Evolutionary conservation across 2,888 invertebrate species (phyloP), one percentile per base, ranked within the genome.

Genomic region (Dusona sp.): DNA sequence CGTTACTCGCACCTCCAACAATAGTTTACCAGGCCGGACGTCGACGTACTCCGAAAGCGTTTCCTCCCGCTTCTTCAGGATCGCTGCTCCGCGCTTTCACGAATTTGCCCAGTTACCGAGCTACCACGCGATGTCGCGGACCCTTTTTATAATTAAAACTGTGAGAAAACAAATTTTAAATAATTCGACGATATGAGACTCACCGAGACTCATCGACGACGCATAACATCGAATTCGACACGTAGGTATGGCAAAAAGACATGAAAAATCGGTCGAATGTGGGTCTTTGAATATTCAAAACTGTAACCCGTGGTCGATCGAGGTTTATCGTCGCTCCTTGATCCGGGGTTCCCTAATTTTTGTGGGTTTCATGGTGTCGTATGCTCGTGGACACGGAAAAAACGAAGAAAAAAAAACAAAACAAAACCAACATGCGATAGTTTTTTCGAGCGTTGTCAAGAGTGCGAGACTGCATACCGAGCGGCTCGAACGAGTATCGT

Each of bases 1-100:
- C 11, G 29, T 29, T 29, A 88, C 78, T 51, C 85, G 74, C 19
- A 83, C 81, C 48, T 87, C 80, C 11, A 86, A 67, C 25, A 84
- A 64, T 22, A 87, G n/a, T 22, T 79, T 61, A 6, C 42, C 64
- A 73, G 73, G 72, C 11, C 13, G 13, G 4, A 80, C 81, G 22
- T 38, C 51, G 9, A 54, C 29, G 29, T 36, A 42, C 38, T 33
- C 51, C 33, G 78, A 51, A 29, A 42, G 29, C 7, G n/a, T 67
- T 61, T 51, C 25, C 45, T 65, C 77, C 48, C 13, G 0, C 11
- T 22, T 57, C 22, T 57, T 25, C 57, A 22, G 4, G 61, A 16
- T 29, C 54, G 11, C 61, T 61, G 16, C 16, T 61, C 7, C 61
- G 16, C 29, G 7, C n/a, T 9, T n/a, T 67, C 67, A 2, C 29